Evolutionary conservation across 2,797 vertebrate species (phyloP).

Genomic region (Propithecus deckenii): DNA sequence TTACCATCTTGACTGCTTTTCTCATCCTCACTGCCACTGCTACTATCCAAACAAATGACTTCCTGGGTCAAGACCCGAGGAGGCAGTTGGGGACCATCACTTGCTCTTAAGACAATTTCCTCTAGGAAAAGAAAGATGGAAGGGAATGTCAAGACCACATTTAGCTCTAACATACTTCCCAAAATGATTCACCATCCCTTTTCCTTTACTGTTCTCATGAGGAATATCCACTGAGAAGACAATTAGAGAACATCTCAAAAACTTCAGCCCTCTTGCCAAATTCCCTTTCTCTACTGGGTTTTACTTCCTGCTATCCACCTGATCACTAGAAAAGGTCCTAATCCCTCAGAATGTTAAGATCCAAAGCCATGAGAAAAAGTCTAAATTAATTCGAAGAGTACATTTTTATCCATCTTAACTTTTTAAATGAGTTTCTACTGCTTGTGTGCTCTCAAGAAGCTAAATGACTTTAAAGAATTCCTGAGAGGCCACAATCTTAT

Average conservation of each 20-base stretch:
- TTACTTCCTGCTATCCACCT: not conserved
- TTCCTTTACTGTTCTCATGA: not conserved
- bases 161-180: not conserved
- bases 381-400: not conserved
- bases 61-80: constrained; percentile 91
- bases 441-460: not conserved
- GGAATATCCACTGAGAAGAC: not conserved
- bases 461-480: not conserved
- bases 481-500: not conserved
- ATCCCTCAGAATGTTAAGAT: not conserved
- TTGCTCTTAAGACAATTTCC: constrained; percentile 90
- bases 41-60: constrained; percentile 97
- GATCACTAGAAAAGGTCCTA: not conserved
- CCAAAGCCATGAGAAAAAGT: not conserved
- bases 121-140: constrained; percentile 80
- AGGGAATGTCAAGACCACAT: not conserved
- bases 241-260: not conserved
- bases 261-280: not conserved
- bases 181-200: not conserved
- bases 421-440: not conserved
- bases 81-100: constrained; percentile 90
- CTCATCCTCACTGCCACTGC: constrained; percentile 92
- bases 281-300: not conserved
- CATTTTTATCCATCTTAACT: not conserved
- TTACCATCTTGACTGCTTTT: constrained; percentile 88